A percentile compares a stretch with the other conserved stretches of the same genome.
Conservation (phyloP, 1,140 invertebrate species). For the Cephus cinctus region DNA sequence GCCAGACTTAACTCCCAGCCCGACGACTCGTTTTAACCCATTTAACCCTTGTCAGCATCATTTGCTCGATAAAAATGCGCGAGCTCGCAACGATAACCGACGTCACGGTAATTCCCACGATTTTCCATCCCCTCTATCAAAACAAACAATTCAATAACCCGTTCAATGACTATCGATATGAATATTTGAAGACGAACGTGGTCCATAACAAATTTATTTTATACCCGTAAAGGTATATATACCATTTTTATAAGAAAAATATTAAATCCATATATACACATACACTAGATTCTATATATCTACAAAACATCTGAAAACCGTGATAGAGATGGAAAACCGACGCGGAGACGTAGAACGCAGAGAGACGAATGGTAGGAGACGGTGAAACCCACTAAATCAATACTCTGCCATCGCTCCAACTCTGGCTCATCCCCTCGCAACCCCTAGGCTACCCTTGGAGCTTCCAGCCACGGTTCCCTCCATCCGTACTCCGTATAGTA, state of each 20-base stretch:
- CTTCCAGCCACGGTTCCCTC: not conserved
- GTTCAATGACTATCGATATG: too few species aligned
- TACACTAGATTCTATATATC: too few species aligned
- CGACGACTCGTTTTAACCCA: constrained; percentile 11
- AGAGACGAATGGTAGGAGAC: constrained; percentile 55
- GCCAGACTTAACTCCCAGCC: constrained; percentile 21
- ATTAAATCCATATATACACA: too few species aligned
- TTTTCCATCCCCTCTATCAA: too few species aligned
- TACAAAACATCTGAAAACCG: too few species aligned
- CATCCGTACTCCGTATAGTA: constrained; percentile 16
- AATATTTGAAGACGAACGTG: too few species aligned
- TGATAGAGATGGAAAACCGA: too few species aligned
- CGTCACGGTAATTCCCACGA: constrained; percentile 12
- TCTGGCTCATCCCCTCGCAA: constrained; percentile 46
- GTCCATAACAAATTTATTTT: too few species aligned
- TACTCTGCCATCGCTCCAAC: constrained; percentile 58
- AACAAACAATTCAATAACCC: too few species aligned
- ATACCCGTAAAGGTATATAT: too few species aligned
- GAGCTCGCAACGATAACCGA: constrained; percentile 17
- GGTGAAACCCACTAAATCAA: constrained; percentile 58
- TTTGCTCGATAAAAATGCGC: constrained; percentile 26
- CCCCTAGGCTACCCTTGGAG: constrained; percentile 22
- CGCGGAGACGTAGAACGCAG: constrained; percentile 37
- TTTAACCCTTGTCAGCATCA: constrained; percentile 4
- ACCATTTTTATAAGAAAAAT: too few species aligned